phyloP scores from a whole-genome alignment of 1,140 invertebrate genomes.

The Heliconius himera region DNA sequence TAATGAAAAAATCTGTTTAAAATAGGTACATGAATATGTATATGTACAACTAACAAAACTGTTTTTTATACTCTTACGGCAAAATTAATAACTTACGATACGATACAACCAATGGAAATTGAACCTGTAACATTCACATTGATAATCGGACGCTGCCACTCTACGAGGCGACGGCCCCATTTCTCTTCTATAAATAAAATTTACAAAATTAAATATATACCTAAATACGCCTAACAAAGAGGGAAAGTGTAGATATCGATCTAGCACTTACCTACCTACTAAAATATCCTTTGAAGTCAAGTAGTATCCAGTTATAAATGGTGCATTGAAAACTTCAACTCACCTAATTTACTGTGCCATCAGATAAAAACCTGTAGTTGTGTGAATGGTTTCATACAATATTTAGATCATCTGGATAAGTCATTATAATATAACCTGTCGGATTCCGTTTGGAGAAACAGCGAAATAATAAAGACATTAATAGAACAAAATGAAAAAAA shows the following conservation, averaged over 20 bases:
- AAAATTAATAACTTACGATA: too few species aligned
- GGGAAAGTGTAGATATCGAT: constrained; percentile 6
- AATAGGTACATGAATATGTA: too few species aligned
- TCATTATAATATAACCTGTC: not conserved
- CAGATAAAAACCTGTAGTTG: constrained; percentile 29
- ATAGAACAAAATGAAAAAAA: too few species aligned
- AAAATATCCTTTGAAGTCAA: constrained; percentile 20
- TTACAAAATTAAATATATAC: not conserved
- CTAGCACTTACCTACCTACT: not conserved
- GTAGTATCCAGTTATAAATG: constrained; percentile 21
- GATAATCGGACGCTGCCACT: not conserved
- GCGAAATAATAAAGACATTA: not conserved
- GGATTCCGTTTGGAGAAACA: not conserved
- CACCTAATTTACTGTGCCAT: constrained; percentile 37
- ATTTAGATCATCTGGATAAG: not conserved
- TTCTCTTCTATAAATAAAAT: not conserved
- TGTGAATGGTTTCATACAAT: constrained; percentile 17
- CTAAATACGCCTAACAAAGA: not conserved
- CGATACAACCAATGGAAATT: too few species aligned
- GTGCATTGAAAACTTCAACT: constrained; percentile 32
- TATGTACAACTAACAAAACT: too few species aligned
- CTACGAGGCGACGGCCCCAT: not conserved
- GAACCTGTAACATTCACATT: too few species aligned
- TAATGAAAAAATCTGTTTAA: too few species aligned
- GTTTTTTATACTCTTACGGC: too few species aligned